A percentile compares a stretch with the other conserved stretches of the same genome.
These are phyloP conservation scores for Calvadosia cruxmelitensis DNA, from an alignment of 30 jellyfish, hydroid and myxozoan genomes.

Conservation along the genomic window DNA sequence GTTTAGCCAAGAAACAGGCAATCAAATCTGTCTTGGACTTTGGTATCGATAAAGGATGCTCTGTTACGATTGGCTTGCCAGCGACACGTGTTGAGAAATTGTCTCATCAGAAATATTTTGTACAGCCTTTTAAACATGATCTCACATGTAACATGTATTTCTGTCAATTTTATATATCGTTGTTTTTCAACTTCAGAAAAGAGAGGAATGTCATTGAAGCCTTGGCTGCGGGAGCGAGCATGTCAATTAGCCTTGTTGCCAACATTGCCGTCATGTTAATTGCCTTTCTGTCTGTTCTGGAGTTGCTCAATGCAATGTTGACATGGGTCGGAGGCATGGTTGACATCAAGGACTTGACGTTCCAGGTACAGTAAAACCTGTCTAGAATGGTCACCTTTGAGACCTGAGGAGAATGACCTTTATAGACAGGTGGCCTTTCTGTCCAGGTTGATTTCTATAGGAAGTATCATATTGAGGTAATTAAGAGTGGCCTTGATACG, in stretches of 20 bases:
- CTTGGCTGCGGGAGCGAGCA: slow-evolving; percentile 87
- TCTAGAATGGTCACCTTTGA: too few relatives aligned
- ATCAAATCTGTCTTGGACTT: too few relatives aligned
- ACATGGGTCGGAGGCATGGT: slow-evolving; percentile 66
- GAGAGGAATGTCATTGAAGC: slow-evolving; percentile 82
- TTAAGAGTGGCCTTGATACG: too few relatives aligned
- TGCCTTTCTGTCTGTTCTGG: slow-evolving; percentile 72
- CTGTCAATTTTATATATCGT: neutral
- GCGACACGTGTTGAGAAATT: neutral
- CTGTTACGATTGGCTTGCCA: too few relatives aligned
- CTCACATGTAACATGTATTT: neutral
- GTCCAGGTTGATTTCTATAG: too few relatives aligned
- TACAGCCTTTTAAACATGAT: neutral
- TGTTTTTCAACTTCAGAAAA: slow-evolving; percentile 8
- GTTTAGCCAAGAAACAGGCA: too few relatives aligned
- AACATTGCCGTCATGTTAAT: slow-evolving; percentile 77
- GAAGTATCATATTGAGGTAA: too few relatives aligned
- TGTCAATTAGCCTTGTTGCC: slow-evolving; percentile 81
- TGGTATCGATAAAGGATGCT: too few relatives aligned
- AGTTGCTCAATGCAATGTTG: slow-evolving; percentile 40
- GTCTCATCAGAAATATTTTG: too few relatives aligned
- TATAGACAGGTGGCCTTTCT: too few relatives aligned
- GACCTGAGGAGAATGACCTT: too few relatives aligned
- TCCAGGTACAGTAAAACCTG: too few relatives aligned
- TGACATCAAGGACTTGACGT: slow-evolving; percentile 24